Percentiles rank a stretch among this genome's conserved stretches.
Conservation (phyloP, 1,140 invertebrate species). For the Cherax destructor region DNA sequence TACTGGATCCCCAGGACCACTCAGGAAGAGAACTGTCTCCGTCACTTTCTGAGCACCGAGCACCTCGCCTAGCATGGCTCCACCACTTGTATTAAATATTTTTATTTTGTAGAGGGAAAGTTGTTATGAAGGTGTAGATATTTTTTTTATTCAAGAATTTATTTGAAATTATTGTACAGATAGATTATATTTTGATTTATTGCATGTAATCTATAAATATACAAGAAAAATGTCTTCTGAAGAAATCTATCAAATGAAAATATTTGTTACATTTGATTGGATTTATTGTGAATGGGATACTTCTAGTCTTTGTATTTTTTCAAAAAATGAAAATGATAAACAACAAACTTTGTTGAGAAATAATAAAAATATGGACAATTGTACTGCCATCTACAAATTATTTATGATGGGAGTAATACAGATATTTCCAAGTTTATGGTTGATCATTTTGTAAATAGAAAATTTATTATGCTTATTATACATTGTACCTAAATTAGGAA, state of each 20-base stretch:
- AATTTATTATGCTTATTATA: too few species aligned
- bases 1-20: constrained; percentile 35
- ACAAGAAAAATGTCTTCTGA: background rate
- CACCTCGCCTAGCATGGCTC: background rate
- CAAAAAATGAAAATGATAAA: too few species aligned
- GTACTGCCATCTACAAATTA: too few species aligned
- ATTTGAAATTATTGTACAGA: background rate
- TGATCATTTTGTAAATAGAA: too few species aligned
- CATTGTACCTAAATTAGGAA: too few species aligned
- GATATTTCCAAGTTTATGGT: too few species aligned
- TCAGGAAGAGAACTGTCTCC: constrained; percentile 51
- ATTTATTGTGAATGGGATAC: too few species aligned
- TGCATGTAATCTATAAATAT: background rate
- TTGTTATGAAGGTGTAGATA: background rate
- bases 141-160: background rate
- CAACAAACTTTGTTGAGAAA: too few species aligned
- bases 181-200: constrained; percentile 14
- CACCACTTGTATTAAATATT: too few species aligned
- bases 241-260: background rate
- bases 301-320: too few species aligned
- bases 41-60: constrained; percentile 48
- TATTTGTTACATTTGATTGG: background rate
- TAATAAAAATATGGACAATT: too few species aligned
- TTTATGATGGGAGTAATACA: too few species aligned
- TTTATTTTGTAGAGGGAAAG: background rate